Conservation (phyloP, 1,140 invertebrate genomes). For the Dysdera silvatica region DNA sequence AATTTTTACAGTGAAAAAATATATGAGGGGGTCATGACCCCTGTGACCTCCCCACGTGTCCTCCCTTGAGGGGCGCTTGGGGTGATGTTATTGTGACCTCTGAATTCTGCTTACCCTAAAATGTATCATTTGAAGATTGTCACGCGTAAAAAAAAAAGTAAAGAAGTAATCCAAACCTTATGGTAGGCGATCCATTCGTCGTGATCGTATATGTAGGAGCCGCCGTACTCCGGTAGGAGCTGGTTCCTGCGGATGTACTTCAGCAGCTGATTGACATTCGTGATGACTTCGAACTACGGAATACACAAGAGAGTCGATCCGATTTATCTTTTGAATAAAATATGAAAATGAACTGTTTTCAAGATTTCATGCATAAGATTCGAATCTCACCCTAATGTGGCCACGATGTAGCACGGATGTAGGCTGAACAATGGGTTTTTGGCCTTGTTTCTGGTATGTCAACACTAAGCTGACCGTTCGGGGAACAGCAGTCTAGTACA, state of each 20-base stretch:
- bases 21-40: too few relatives aligned
- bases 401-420: constrained; percentile 12
- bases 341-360: neutral
- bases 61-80: too few relatives aligned
- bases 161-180: constrained; percentile 17
- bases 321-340: neutral
- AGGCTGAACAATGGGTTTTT: neutral
- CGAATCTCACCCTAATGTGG: constrained; percentile 12
- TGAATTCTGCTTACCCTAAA: neutral
- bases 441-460: constrained; percentile 2
- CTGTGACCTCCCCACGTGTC: too few relatives aligned
- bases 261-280: constrained; percentile 34
- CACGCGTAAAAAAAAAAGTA: neutral
- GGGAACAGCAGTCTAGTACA: constrained; percentile 14
- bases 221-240: constrained; percentile 37
- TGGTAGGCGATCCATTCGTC: constrained; percentile 40
- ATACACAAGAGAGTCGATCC: neutral
- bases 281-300: constrained; percentile 38
- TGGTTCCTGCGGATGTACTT: constrained; percentile 36
- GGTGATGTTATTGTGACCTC: too few relatives aligned
- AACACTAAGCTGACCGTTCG: constrained; percentile 21
- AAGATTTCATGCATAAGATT: neutral
- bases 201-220: constrained; percentile 38
- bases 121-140: neutral
- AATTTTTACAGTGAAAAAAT: too few relatives aligned